Conservation (phyloP, 2,113 vertebrate species). For the Eptesicus fuscus region DNA sequence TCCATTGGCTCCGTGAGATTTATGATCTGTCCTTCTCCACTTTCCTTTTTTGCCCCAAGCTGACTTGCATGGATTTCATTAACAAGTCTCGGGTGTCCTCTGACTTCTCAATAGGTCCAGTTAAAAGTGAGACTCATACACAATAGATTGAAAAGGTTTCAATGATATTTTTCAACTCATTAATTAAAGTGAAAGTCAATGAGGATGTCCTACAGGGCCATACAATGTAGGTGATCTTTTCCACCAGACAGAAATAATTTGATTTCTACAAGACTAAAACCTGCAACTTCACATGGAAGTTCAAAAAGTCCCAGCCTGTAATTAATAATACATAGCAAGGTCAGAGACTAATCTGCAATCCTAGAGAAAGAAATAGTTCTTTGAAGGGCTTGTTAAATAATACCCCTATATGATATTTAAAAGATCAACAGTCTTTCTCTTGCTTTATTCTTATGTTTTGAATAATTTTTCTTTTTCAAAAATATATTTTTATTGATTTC, state of each 20-base stretch:
- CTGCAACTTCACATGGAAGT: background rate
- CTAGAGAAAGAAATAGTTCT: background rate
- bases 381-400: background rate
- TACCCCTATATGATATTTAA: background rate
- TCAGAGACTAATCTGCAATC: background rate
- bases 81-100: background rate
- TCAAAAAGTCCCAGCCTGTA: background rate
- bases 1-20: background rate
- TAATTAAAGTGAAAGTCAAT: slow-evolving; percentile 33
- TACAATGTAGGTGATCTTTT: background rate
- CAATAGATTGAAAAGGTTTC: background rate
- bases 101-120: background rate
- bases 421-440: background rate
- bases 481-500: no score
- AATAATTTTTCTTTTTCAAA: background rate
- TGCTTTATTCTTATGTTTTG: background rate
- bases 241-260: background rate
- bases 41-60: background rate
- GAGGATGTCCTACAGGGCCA: background rate
- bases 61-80: background rate
- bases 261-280: background rate
- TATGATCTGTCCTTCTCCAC: background rate
- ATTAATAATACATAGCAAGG: slow-evolving; percentile 20
- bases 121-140: background rate
- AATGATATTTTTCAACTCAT: slow-evolving; percentile 36